Base-by-base conservation (phyloP, 2,113 vertebrate species). In the Callipepla squamata region DNA sequence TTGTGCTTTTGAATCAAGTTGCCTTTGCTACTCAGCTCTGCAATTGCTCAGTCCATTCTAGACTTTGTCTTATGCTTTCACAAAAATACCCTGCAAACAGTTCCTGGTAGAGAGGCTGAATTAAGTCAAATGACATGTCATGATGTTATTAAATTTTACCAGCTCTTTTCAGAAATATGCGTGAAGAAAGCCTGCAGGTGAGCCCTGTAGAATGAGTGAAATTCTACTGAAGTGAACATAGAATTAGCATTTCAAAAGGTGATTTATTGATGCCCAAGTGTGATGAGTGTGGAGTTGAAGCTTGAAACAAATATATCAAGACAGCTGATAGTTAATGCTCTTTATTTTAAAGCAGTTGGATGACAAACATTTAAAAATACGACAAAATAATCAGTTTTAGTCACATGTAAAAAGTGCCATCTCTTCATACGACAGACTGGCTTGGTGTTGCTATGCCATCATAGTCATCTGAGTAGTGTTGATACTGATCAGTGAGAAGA, bases 401-500 rank as follows among this genome's bases (percentile, higher is more conserved):
- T 59, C 26, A 38, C 42, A 63, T 34, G 59, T 67, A 42, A 61
- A 20, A 73, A 58, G 22, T 66, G 45, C 26, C 30, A 25, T 57
- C 32, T 80, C 21, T 50, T 98, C 95, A 99, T 85, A 99, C 98
- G 51, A 98, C 97, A 57, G 99, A 99, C 61, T 99, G 99, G 90
- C 97, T 98, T 40, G 98, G 98, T 78, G 96, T 97, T 15, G 97
- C 90, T 68, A 98, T 88, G n/a, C 96, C 97, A 73, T 98, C 98
- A 7, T 98, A 98, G 36, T 99, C 98, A 40, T 98, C 98, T 32
- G 97, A 98, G n/a, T 99, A 99, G 36, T 98, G 98, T 96, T 98
- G 98, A 96, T 99, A 99, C 69, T 98, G 98, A 26, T 99, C 98
- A 36, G 96, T 97, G 34, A 99, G 98, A 89, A 99, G 98, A 45